A percentile compares a stretch with the other conserved stretches of the same genome.
Evolutionary conservation across 2,797 vertebrate genomes (phyloP).

Genomic region (Meriones psammophilus): DNA sequence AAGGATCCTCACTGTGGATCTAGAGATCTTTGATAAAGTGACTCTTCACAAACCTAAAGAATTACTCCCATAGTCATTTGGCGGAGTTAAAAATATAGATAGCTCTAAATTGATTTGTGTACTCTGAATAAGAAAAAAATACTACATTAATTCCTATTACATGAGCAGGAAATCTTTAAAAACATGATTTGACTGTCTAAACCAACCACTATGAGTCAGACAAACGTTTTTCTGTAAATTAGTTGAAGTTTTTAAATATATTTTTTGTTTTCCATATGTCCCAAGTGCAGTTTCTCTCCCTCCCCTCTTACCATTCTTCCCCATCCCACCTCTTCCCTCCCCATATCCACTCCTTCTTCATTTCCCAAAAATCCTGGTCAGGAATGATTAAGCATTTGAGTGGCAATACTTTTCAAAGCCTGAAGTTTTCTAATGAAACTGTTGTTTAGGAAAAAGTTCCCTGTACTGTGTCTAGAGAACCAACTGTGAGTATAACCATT

Average conservation of each 20-base stretch:
- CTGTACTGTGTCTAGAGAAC: background rate
- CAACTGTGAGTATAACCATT: background rate
- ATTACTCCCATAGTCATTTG: background rate
- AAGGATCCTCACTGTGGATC: background rate
- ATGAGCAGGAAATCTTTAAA: background rate
- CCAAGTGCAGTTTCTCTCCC: background rate
- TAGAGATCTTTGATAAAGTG: background rate
- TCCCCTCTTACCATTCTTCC: background rate
- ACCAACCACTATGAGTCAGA: background rate
- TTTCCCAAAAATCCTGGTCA: background rate
- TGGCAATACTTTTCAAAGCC: background rate
- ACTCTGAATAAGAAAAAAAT: background rate
- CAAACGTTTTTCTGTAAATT: background rate
- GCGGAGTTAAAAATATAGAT: background rate
- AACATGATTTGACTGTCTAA: background rate
- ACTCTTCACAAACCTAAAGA: conserved; percentile 22
- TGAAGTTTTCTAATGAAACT: background rate
- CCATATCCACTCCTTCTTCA: background rate
- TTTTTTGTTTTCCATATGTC: background rate
- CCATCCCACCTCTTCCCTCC: background rate
- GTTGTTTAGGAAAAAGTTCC: background rate
- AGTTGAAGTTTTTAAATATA: background rate
- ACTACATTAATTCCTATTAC: background rate
- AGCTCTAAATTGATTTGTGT: background rate
- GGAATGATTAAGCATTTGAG: background rate